Conservation (phyloP, 2,797 vertebrate genomes). For the Mormyrus proboscirostris region DNA sequence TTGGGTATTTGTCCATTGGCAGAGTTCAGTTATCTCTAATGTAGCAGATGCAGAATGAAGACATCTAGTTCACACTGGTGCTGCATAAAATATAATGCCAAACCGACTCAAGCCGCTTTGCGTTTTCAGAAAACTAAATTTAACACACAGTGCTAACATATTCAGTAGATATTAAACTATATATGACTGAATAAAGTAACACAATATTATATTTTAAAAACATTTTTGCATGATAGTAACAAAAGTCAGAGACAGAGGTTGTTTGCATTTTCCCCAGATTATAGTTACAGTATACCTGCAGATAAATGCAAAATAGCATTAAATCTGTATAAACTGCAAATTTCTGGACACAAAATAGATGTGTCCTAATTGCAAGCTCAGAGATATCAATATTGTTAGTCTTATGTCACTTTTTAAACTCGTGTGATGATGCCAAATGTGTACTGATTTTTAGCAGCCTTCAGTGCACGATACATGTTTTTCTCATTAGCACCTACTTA, state of each 20-base stretch:
- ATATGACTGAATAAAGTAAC: neutral
- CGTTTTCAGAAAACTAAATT: constrained; percentile 4
- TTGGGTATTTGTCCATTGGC: neutral
- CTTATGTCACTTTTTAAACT: neutral
- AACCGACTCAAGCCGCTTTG: neutral
- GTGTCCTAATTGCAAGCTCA: neutral
- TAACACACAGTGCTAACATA: neutral
- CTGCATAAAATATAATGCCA: neutral
- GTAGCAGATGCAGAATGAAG: constrained; percentile 3
- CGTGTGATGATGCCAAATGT: neutral
- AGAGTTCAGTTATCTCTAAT: constrained; percentile 6
- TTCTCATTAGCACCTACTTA: neutral
- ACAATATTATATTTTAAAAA: neutral
- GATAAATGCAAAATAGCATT: neutral
- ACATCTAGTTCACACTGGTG: constrained; percentile 5
- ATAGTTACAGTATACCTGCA: neutral
- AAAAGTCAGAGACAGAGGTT: neutral
- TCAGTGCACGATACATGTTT: neutral
- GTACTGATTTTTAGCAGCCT: neutral
- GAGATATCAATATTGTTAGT: neutral
- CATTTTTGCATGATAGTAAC: neutral
- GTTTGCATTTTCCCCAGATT: neutral
- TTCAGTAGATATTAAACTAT: neutral
- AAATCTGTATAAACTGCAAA: neutral
- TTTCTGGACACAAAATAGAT: neutral